Conservation (phyloP, 1,140 invertebrate genomes). For the Bombus superbus region DNA sequence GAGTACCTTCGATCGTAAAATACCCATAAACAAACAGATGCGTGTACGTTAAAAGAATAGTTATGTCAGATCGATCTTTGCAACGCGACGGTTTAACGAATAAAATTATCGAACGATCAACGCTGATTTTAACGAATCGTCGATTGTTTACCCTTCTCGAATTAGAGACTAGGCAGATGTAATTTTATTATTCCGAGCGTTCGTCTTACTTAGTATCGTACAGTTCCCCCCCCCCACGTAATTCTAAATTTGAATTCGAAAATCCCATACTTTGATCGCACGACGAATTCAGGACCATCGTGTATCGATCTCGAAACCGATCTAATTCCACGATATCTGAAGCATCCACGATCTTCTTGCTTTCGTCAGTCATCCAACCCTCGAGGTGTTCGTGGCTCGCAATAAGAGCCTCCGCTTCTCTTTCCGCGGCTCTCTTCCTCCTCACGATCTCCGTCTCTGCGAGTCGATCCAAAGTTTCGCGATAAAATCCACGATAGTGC, state of each 20-base stretch:
- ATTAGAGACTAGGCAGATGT: too few relatives aligned
- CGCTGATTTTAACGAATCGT: not conserved
- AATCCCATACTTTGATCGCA: too few relatives aligned
- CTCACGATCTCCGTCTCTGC: constrained; percentile 59
- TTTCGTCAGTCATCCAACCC: not conserved
- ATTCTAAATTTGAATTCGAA: too few relatives aligned
- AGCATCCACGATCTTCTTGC: not conserved
- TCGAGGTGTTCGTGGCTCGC: too few relatives aligned
- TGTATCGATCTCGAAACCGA: not conserved
- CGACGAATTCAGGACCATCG: too few relatives aligned
- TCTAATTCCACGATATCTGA: not conserved
- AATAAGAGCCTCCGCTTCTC: constrained; percentile 26
- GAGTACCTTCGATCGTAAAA: too few relatives aligned
- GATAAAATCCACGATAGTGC: constrained; percentile 75
- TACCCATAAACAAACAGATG: too few relatives aligned
- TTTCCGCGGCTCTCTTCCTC: constrained; percentile 58
- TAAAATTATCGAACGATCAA: not conserved
- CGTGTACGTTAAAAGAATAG: too few relatives aligned
- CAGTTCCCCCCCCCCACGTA: too few relatives aligned
- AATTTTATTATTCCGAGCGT: too few relatives aligned
- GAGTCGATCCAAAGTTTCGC: constrained; percentile 75
- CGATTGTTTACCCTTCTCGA: too few relatives aligned
- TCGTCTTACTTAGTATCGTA: too few relatives aligned
- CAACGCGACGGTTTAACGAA: not conserved
- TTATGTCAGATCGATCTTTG: not conserved